phyloP scores from a whole-genome alignment of 1,140 invertebrate species.

The Drosophila serrata region DNA sequence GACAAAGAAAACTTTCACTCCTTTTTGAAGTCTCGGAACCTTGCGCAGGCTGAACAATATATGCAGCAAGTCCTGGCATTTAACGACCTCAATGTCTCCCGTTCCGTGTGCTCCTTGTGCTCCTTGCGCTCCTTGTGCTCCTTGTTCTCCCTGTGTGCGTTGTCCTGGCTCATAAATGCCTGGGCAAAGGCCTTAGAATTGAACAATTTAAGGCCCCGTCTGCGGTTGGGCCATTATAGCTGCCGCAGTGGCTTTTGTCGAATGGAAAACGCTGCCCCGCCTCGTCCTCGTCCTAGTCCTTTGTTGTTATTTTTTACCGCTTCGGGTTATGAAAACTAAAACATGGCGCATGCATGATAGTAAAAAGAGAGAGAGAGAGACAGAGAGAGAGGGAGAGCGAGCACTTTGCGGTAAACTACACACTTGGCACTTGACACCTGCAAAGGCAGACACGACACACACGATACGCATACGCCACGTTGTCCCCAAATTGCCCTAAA shows the following conservation, averaged over 20 bases:
- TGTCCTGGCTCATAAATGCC: conserved; percentile 49
- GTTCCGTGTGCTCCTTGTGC: conserved; percentile 1
- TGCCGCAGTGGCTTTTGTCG: conserved; percentile 55
- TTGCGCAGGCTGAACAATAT: conserved; percentile 20
- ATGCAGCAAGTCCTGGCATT: conserved; percentile 32
- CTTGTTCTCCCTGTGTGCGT: conserved; percentile 1
- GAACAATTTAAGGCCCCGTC: conserved; percentile 52
- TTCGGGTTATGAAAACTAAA: conserved; percentile 59
- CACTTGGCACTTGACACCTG: conserved; percentile 64
- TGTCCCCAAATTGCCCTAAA: conserved; percentile 47
- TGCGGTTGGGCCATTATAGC: conserved; percentile 46
- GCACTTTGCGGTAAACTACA: conserved; percentile 58
- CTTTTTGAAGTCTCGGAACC: conserved; percentile 20
- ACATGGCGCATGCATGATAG: conserved; percentile 27
- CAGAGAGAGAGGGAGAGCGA: not conserved
- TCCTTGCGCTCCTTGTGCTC: not conserved
- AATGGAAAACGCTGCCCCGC: conserved; percentile 18
- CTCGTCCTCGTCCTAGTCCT: conserved; percentile 4
- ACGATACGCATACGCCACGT: conserved; percentile 48
- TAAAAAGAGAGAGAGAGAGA: not conserved
- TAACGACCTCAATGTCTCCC: conserved; percentile 38
- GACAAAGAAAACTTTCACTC: conserved; percentile 47
- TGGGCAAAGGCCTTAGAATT: conserved; percentile 51
- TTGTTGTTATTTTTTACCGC: conserved; percentile 58
- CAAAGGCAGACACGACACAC: conserved; percentile 35